These are phyloP conservation scores for Seladonia tumulorum DNA, from an alignment of 2,888 invertebrate species.

Conservation along the genomic window DNA sequence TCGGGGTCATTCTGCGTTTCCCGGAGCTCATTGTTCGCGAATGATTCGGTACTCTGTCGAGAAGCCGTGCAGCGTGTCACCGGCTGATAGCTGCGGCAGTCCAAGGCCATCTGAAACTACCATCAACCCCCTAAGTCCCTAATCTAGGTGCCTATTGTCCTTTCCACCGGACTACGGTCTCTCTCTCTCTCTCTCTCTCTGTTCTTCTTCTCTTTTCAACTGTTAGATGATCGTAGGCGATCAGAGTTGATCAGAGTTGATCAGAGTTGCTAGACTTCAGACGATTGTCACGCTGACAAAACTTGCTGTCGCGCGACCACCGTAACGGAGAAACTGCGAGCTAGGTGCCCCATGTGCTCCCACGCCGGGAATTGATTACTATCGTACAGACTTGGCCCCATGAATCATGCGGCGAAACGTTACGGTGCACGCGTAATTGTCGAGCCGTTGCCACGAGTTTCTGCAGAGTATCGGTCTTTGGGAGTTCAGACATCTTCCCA, in stretches of 20 bases:
- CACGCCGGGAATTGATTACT: constrained; percentile 26
- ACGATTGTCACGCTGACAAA: constrained; percentile 34
- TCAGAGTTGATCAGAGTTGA: constrained; percentile 1
- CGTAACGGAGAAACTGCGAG: constrained; percentile 78
- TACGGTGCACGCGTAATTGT: constrained; percentile 7
- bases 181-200: not conserved
- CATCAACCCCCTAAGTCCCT: constrained; percentile 80
- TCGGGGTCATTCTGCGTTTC: constrained; percentile 49
- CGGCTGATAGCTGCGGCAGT: constrained; percentile 79
- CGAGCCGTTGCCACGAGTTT: constrained; percentile 12
- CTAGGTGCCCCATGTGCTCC: constrained; percentile 64
- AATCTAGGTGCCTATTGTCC: constrained; percentile 29
- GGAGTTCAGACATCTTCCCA: not conserved
- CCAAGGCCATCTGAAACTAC: constrained; percentile 82
- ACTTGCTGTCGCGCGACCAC: constrained; percentile 62
- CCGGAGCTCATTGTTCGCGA: constrained; percentile 79
- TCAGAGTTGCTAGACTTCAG: not conserved
- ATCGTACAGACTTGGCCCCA: constrained; percentile 17
- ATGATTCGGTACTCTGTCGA: constrained; percentile 82
- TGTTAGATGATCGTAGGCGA: not conserved
- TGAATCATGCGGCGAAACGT: constrained; percentile 29
- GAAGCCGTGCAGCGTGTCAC: constrained; percentile 80
- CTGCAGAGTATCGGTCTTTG: constrained; percentile 4
- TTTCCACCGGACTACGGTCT: not conserved
- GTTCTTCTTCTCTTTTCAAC: not conserved